Percentiles rank a stretch among this genome's conserved stretches.
Evolutionary conservation across 2,113 vertebrate species (phyloP).

Genomic region (Capreolus pygargus): DNA sequence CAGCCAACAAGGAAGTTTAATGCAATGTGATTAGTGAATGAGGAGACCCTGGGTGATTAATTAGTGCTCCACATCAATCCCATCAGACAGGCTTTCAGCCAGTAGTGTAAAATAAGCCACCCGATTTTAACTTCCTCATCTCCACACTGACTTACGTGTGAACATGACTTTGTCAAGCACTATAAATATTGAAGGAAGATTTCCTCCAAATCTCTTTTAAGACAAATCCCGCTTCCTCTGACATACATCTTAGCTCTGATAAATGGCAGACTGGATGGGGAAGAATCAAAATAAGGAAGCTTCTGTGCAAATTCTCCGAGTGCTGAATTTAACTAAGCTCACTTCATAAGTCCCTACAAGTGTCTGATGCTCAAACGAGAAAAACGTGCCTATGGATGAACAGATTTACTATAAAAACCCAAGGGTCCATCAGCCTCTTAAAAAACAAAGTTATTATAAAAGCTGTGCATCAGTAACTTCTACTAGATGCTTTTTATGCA

Average conservation of each 20-base stretch:
- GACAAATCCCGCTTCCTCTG: constrained; percentile 26
- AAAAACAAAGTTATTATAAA: constrained; percentile 2
- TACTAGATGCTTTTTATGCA: not conserved
- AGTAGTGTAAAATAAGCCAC: constrained; percentile 27
- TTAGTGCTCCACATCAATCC: constrained; percentile 57
- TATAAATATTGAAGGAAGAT: constrained; percentile 40
- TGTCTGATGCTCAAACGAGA: not conserved
- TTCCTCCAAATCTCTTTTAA: constrained; percentile 61
- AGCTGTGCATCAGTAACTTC: not conserved
- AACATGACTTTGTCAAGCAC: constrained; percentile 35
- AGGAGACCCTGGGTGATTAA: constrained; percentile 73
- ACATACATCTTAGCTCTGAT: constrained; percentile 27
- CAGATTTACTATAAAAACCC: constrained; percentile 3
- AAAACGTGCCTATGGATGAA: not conserved
- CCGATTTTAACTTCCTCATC: constrained; percentile 41
- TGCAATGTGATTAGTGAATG: constrained; percentile 55
- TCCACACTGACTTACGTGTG: not conserved
- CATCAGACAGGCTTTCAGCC: constrained; percentile 26
- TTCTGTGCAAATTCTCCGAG: constrained; percentile 41
- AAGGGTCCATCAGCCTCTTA: not conserved
- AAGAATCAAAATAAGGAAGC: constrained; percentile 45
- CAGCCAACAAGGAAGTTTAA: constrained; percentile 49
- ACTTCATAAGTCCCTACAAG: not conserved
- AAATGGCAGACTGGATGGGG: constrained; percentile 36
- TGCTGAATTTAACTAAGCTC: constrained; percentile 19